Base-by-base conservation (phyloP, 2,888 invertebrate genomes). In the Sympetrum striolatum region DNA sequence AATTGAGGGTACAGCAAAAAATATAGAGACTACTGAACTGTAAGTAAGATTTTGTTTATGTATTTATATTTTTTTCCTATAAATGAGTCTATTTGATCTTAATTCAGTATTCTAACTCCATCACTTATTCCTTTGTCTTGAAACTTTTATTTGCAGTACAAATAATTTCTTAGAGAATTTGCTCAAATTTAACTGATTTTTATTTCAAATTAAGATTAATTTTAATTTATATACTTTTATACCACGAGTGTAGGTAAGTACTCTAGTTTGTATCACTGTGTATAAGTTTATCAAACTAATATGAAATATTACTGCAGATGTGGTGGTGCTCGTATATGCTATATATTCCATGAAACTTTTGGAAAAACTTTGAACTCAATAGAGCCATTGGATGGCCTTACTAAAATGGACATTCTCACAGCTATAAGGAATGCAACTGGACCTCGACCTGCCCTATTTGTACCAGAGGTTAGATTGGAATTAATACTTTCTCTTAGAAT, bases 291-390 rank as follows among this genome's bases (percentile, higher is more conserved):
- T 14, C 18, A 18, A 18, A 53, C 18, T 53, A 18, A 14, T 37
- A 25, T 44, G 25, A 48, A 60, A 60, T 91, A n/a, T 91, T 86
- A 44, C 92, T 93, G 44, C 92, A 95, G 95, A 91, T 99, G 99
- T 93, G 99, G 99, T 0, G 99, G 99, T n/a, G 99, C 99, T 8
- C 96, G 99, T 92, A 99, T 99, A 93, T 99, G 99, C 94, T 99
- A 99, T 93, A 99, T 99, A 93, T 99, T 99, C 94, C 99, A 99
- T 93, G 99, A 99, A 94, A 99, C 99, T 0, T 99, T 99, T 93
- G 99, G 99, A 5, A 96, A 97, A 92, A 98, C 99, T 0, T 94
- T 99, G 92, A 98, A 98, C 94, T 97, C 97, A 1, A 98, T 99
- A 93, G 98, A 99, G 95, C 99, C 99, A 4, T 95, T 99, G 92